Conservation (phyloP, 2,888 invertebrate species). For the Rapana venosa region DNA sequence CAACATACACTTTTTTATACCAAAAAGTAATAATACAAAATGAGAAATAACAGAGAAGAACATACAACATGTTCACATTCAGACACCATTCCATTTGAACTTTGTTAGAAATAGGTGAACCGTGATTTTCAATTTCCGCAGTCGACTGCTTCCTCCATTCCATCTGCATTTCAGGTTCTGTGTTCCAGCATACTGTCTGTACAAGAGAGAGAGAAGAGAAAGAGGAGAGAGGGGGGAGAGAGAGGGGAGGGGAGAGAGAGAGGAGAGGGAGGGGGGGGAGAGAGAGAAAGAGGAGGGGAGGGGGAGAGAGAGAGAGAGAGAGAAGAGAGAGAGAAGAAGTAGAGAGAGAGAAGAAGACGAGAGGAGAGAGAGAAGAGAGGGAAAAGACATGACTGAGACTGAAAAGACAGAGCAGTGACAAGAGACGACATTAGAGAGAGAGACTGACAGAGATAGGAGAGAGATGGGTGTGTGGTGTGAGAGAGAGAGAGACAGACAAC, state of each 20-base stretch:
- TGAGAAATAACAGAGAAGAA: no score
- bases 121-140: no score
- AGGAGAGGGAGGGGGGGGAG: not conserved
- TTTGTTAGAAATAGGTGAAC: no score
- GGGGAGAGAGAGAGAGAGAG: constrained; percentile 9
- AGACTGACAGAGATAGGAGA: not conserved
- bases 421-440: not conserved
- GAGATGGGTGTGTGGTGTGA: no score
- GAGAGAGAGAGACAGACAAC: not conserved
- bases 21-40: no score
- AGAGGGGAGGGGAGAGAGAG: not conserved
- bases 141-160: no score
- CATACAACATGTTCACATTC: no score
- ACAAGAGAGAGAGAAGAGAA: not conserved
- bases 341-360: not conserved
- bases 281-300: not conserved
- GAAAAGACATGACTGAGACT: not conserved
- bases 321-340: not conserved
- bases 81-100: no score
- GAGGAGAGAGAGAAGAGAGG: not conserved
- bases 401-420: not conserved
- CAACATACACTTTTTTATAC: no score
- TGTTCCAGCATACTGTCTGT: no score
- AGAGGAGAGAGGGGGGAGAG: not conserved
- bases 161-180: no score